Evolutionary conservation across 2,888 invertebrate species (phyloP).

Genomic region (Troides helena): DNA sequence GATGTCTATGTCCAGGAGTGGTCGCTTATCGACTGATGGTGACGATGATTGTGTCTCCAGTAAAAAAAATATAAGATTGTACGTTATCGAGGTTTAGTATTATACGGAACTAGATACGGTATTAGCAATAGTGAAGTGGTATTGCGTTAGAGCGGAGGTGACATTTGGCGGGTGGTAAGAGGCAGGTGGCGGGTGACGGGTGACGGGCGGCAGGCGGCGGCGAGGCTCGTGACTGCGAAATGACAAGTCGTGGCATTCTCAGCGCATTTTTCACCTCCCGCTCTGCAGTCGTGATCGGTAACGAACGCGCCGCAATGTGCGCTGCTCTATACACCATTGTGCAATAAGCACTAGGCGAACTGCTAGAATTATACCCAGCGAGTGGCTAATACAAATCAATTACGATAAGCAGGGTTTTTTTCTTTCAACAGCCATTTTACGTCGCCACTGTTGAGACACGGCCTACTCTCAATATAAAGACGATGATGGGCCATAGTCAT

Average conservation of each 20-base stretch:
- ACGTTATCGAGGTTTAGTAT: too few relatives aligned
- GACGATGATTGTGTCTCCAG: too few relatives aligned
- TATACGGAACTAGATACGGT: neutral
- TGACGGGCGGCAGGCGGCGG: slow-evolving; percentile 14
- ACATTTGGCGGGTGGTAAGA: slow-evolving; percentile 52
- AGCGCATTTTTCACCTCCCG: slow-evolving; percentile 76
- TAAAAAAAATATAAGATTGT: too few relatives aligned
- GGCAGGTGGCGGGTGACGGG: neutral
- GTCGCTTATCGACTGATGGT: too few relatives aligned
- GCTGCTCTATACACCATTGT: slow-evolving; percentile 36
- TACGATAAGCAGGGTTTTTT: too few relatives aligned
- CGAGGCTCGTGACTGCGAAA: slow-evolving; percentile 70
- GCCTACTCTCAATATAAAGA: too few relatives aligned
- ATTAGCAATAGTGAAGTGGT: neutral
- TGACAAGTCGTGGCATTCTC: slow-evolving; percentile 79
- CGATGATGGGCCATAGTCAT: too few relatives aligned
- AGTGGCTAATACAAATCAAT: too few relatives aligned
- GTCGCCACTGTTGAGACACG: too few relatives aligned
- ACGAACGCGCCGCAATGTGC: slow-evolving; percentile 49
- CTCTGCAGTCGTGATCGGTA: slow-evolving; percentile 76
- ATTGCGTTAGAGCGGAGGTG: slow-evolving; percentile 47
- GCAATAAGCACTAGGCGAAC: slow-evolving; percentile 10
- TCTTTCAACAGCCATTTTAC: too few relatives aligned
- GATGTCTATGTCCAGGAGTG: too few relatives aligned
- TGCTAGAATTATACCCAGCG: too few relatives aligned